Evolutionary conservation across 2,113 vertebrate species (phyloP).

Genomic region (Neolamprologus variostigma): DNA sequence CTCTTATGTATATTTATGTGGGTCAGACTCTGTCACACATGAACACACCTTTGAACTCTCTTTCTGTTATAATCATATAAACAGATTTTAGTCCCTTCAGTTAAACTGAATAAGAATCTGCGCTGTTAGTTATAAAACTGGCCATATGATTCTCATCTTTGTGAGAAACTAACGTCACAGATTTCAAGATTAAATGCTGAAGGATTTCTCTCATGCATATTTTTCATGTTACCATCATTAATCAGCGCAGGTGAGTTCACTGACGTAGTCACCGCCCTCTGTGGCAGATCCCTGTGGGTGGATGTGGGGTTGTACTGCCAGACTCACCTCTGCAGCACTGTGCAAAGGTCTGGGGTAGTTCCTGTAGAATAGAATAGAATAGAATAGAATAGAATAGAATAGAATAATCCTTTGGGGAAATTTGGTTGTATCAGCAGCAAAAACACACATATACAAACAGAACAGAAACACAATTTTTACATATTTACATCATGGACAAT

Average conservation of each 20-base stretch:
- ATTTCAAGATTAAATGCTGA: background rate
- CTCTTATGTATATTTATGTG: background rate
- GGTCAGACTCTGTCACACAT: background rate
- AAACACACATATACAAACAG: background rate
- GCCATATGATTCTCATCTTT: background rate
- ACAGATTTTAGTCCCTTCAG: background rate
- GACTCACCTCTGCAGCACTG: background rate
- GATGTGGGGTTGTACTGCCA: background rate
- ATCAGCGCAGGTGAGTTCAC: background rate
- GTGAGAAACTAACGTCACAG: background rate
- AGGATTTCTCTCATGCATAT: background rate
- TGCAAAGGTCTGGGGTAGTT: accelerated
- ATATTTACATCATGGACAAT: background rate
- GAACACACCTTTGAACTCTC: background rate
- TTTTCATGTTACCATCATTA: background rate
- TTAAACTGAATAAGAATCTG: background rate
- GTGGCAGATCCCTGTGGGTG: background rate
- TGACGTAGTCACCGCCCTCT: background rate
- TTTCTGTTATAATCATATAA: background rate
- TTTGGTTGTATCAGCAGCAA: background rate
- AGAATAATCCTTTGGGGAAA: background rate
- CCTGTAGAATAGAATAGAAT: background rate
- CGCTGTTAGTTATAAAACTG: background rate
- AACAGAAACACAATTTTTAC: background rate
- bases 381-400: background rate